Base-by-base conservation (phyloP, 2,113 vertebrate genomes). In the Eulemur rufifrons region DNA sequence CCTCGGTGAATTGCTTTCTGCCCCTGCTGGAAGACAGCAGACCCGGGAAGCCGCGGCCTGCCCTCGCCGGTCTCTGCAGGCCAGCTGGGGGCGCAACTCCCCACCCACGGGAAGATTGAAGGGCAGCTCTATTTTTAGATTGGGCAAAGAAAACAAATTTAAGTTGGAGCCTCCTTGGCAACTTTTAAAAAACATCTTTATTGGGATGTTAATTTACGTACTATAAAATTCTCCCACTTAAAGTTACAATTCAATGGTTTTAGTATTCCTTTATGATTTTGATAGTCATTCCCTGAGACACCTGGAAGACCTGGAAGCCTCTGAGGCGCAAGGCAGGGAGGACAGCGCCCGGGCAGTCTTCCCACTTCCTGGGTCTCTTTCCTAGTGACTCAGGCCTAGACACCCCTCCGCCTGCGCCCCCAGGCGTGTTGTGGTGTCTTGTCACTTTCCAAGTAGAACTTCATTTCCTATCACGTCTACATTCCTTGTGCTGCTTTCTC, bases 51-150 rank as follows among this genome's bases (percentile, higher is more conserved):
- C 88, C 17, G 39, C 69, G 73, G 61, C 88, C 34, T 3, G 66
- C 10, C 54, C 34, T 23, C 3, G 21, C 37, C 0, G 3, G 54
- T 17, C 8, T 18, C 81, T 29, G 3, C n/a, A 32, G 59, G 71
- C 66, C 86, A 47, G 11, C 42, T 45, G 71, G 50, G 86, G 52
- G 42, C n/a, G 12, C 10, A 45, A n/a, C 47, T 73, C n/a, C 37
- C 37, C 1, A 3, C 34, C 81, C 83, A 71, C 3, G 1, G 52
- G 50, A 76, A 74, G 23, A 11, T 37, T 6, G 21, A 89, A 92
- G 39, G 66, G 21, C 64, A 63, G 45, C 64, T 94, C 29, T 90
- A 56, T 17, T 84, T 95, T 93, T 86, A 73, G 63, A 91, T 54
- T 47, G 34, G 52, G 56, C 27, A 37, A 74, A 92, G 54, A 78